Base-by-base conservation (phyloP, 2,797 vertebrate genomes). In the Chloroceryle amazona region DNA sequence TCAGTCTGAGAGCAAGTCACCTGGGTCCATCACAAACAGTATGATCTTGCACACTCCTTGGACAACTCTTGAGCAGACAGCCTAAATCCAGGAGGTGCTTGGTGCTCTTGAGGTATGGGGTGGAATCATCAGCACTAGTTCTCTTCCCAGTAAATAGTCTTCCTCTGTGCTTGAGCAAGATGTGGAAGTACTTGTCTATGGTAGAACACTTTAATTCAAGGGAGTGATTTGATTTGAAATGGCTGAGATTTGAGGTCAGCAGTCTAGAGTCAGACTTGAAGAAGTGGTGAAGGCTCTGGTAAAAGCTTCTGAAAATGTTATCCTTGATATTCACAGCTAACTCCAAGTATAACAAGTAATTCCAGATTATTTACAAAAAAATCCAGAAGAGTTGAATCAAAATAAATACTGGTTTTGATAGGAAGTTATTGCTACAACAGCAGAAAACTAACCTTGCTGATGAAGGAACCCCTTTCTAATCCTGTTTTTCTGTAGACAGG, bases 291-390 rank as follows among this genome's bases (percentile, higher is more conserved):
- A 60, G 9, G 4, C 13, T 79, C 25, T 66, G n/a, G 31, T 79
- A 58, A 23, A 65, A 37, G 20, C 42, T 66, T 51, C 52, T 84
- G 66, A 70, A 86, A 72, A 88, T 52, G 4, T 60, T 83, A 16
- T 37, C 29, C 22, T 81, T 81, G 37, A 3, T 80, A 12, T 54
- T 63, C 92, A 7, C 31, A 72, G 55, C 15, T 26, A 73, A n/a
- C 47, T 84, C 12, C 15, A 73, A 81, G 75, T 61, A 15, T 23
- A 73, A 21, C 3, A 79, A 35, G 10, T 47, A 54, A 66, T 90
- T 65, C 58, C 74, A 49, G 37, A 74, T 3, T 46, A 86, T 55
- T 92, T 81, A 49, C 21, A 28, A 70, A 92, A 79, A 80, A 49
- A 8, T 76, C 37, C 31, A 47, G 13, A 79, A 61, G 22, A 47